phyloP scores from a whole-genome alignment of 2,113 vertebrate genomes.

The Mustela lutreola region DNA sequence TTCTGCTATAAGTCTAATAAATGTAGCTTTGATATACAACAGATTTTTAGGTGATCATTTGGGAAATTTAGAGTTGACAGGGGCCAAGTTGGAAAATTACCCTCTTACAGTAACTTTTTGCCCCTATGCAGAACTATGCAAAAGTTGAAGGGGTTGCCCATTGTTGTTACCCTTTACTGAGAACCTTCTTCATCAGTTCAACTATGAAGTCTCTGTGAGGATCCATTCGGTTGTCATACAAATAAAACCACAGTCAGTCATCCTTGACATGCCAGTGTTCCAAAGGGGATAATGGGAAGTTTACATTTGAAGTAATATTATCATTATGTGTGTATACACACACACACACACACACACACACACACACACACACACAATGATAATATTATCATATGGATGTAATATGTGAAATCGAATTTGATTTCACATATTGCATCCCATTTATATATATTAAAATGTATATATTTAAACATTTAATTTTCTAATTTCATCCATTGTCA shows the following conservation, averaged over 20 bases:
- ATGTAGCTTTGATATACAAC: not conserved
- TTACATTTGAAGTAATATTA: slow-evolving; percentile 23
- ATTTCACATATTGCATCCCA: not conserved
- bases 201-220: not conserved
- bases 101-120: not conserved
- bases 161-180: not conserved
- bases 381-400: no score
- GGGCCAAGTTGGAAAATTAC: not conserved
- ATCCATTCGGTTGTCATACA: not conserved
- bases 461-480: not conserved
- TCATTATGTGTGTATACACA: not conserved
- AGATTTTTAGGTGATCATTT: not conserved
- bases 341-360: no score
- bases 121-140: not conserved
- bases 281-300: not conserved
- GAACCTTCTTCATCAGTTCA: not conserved
- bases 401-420: not conserved
- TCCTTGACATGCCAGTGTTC: not conserved
- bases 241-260: not conserved
- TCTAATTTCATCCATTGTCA: not conserved
- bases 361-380: no score
- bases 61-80: not conserved
- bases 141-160: not conserved
- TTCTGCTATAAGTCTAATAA: not conserved
- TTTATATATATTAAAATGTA: not conserved